A percentile compares a stretch with the other conserved stretches of the same genome.
Evolutionary conservation across 2,888 invertebrate genomes (phyloP).

Genomic region (Drosophila anomalipes): DNA sequence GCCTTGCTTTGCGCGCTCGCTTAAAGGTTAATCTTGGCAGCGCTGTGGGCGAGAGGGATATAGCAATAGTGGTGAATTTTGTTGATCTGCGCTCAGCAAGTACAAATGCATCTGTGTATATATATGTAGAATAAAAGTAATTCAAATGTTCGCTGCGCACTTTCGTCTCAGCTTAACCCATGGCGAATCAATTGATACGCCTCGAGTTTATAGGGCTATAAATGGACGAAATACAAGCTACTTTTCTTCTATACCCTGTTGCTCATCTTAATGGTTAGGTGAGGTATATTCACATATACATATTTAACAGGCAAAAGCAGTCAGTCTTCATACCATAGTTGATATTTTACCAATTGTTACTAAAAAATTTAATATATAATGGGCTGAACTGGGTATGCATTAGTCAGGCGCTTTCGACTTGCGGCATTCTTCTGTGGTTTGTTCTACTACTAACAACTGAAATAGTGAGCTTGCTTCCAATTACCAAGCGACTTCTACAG

Average conservation of each 20-base stretch:
- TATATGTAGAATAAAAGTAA: conserved; percentile 33
- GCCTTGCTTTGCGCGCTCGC: conserved; percentile 34
- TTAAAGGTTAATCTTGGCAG: conserved; percentile 52
- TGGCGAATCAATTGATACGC: conserved; percentile 45
- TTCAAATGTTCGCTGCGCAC: conserved; percentile 6
- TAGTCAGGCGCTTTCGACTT: neutral
- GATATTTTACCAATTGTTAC: neutral
- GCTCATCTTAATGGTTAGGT: neutral
- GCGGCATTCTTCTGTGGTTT: neutral
- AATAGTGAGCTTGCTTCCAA: conserved; percentile 11
- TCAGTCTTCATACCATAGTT: neutral
- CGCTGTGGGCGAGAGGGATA: neutral
- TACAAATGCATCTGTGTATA: neutral
- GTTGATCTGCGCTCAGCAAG: conserved; percentile 5
- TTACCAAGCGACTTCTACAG: conserved; percentile 8
- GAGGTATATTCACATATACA: neutral
- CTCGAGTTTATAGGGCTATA: conserved; percentile 1
- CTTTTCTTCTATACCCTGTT: neutral
- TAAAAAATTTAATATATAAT: neutral
- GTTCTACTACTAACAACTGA: neutral
- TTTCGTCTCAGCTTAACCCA: conserved; percentile 19
- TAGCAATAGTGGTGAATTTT: conserved; percentile 14
- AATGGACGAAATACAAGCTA: conserved; percentile 5
- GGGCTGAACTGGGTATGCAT: neutral
- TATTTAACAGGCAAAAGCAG: neutral